Conservation (phyloP, 2,113 vertebrate genomes). For the Tauraco erythrolophus region DNA sequence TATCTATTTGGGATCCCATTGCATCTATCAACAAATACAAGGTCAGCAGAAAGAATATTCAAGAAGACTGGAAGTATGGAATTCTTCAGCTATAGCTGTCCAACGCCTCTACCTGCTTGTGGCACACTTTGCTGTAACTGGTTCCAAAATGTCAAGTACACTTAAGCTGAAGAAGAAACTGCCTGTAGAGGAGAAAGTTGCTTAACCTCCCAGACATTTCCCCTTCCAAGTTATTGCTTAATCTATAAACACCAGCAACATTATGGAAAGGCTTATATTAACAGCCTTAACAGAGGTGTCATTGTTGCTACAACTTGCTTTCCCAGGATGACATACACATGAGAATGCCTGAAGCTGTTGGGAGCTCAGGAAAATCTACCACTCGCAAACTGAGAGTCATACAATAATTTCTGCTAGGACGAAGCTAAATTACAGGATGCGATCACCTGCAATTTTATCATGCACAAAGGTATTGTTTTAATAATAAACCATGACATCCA, state of each 20-base stretch:
- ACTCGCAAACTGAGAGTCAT: not conserved
- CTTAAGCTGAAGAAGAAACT: not conserved
- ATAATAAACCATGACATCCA: not conserved
- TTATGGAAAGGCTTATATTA: not conserved
- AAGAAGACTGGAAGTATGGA: not conserved
- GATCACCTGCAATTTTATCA: not conserved
- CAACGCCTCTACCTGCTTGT: not conserved
- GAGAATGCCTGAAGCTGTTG: not conserved
- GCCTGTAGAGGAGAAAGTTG: not conserved
- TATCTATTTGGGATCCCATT: not conserved
- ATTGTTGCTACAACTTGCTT: not conserved
- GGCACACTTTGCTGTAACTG: not conserved
- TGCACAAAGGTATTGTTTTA: not conserved
- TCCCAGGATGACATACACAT: not conserved
- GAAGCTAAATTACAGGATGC: not conserved
- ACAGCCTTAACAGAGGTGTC: not conserved
- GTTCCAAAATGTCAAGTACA: not conserved
- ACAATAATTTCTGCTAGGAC: not conserved
- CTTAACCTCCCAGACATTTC: not conserved
- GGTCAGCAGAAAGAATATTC: not conserved
- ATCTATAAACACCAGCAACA: not conserved
- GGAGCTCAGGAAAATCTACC: not conserved
- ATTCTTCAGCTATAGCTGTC: not conserved
- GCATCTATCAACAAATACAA: not conserved
- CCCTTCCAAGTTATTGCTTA: constrained; percentile 8